These are phyloP conservation scores for Thunnus albacares DNA, from an alignment of 2,797 vertebrate species.

Conservation along the genomic window DNA sequence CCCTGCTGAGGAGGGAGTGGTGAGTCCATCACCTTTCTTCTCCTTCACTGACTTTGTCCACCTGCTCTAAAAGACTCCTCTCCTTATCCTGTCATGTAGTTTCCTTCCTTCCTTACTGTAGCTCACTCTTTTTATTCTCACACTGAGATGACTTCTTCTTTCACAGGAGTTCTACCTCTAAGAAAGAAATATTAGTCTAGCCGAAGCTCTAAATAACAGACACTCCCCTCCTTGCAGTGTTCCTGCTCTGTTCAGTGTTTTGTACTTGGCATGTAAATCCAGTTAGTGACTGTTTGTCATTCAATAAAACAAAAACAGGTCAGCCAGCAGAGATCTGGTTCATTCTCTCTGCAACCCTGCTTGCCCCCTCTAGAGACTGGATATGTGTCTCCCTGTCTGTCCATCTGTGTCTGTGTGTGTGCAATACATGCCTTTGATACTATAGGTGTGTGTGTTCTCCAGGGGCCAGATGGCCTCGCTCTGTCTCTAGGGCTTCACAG, in stretches of 20 bases:
- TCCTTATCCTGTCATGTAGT: background rate
- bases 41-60: background rate
- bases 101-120: background rate
- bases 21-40: slow-evolving; percentile 80
- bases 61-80: background rate
- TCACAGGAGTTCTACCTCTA: background rate
- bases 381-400: slow-evolving; percentile 33
- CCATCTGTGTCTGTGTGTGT: slow-evolving; percentile 27
- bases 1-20: slow-evolving; percentile 96
- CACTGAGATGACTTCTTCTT: background rate
- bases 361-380: background rate
- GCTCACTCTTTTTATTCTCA: background rate
- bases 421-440: background rate
- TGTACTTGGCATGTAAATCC: slow-evolving; percentile 33
- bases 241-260: slow-evolving; percentile 23
- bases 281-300: slow-evolving; percentile 34
- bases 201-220: background rate
- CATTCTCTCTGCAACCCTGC: background rate
- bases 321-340: slow-evolving; percentile 46
- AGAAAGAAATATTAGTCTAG: slow-evolving; percentile 10
- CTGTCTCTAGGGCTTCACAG: slow-evolving; percentile 45
- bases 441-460: slow-evolving; percentile 32
- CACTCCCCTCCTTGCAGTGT: background rate
- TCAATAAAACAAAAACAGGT: slow-evolving; percentile 60
- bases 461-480: slow-evolving; percentile 64